Base-by-base conservation (phyloP, 2,113 vertebrate genomes). In the Falcunculus frontatus region DNA sequence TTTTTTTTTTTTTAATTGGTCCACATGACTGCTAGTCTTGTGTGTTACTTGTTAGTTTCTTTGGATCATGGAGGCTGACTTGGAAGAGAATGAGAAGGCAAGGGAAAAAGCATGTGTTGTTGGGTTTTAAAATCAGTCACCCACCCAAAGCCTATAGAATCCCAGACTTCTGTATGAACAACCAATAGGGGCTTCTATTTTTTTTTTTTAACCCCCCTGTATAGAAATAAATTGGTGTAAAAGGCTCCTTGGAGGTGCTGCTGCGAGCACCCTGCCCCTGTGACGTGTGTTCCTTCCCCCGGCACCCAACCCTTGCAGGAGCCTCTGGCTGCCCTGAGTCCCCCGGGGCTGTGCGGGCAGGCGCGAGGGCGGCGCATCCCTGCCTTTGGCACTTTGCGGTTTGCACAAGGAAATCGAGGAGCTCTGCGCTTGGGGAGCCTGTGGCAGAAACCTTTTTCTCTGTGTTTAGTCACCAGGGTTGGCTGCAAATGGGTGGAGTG, bases 141-240 rank as follows among this genome's bases (percentile, higher is more conserved):
- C 89, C 85, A 91, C 85, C 75, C 97, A 96, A 91, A 97, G 77
- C 77, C 84, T 87, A 87, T 41, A 95, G 83, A 94, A 96, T 93
- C 87, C 80, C 92, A 90, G 83, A 90, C 52, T 95, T 95, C 72
- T 96, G 91, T 96, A 96, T 63, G 74, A 97, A 91, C 84, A 94
- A 93, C 78, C 50, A 62, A 33, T 81, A 96, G 92, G 94, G 86
- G 94, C 86, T 87, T 41, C 57, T 75, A 57, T 93, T 90, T 74
- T 81, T 86, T 92, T 95, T 92, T 87, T 97, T 97, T 84, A 97
- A 98, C 96, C 96, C 94, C 91, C 96, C 97, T 98, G 98, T 98
- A 97, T 97, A 98, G 97, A 98, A 98, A 98, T 98, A 98, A 98
- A 98, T 97, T 95, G 94, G 69, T 98, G 98, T 98, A 96, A 97